Evolutionary conservation across 2,888 invertebrate species (phyloP), one percentile per base, ranked within the genome.

Genomic region (Caenorhabditis plicata): DNA sequence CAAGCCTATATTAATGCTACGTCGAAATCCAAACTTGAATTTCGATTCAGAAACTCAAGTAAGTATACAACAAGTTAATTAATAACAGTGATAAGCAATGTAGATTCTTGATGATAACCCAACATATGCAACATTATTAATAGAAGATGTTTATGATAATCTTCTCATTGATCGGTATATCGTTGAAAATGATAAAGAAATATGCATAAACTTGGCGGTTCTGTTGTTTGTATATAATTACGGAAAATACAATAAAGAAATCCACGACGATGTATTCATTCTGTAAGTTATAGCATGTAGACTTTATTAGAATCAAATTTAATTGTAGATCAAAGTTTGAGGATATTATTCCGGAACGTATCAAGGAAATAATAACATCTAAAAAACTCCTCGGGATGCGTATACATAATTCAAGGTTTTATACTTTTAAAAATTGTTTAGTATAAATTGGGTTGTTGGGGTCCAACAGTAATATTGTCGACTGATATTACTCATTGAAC

Each of bases 1-100:
- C 32, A 50, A 54, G 20, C 60, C 60, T 20, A 46, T 61, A 32
- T 23, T 61, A 39, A 54, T 61, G 46, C 27, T 61, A n/a, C 20
- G 54, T 27, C 29, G 60, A 11, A 61, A 42, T 42, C 54, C 44
- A n/a, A 43, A 39, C 43, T 26, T 57, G 38, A 57, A 42, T 2
- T 38, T 13, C 11, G 57, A 51, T 8, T 17, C 47, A 26, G 51
- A 57, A 19, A 40, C 44, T 22, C 43, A 53, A 26, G 53, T 47
- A 13, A 47, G 42, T 33, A 9, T 46, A 3, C 13, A 33, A 20
- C 11, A 35, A 23, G 25, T 7, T n/a, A n/a, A n/a, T n/a, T n/a
- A n/a, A n/a, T n/a, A n/a, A n/a, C n/a, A n/a, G n/a, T n/a, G n/a
- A n/a, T n/a, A n/a, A n/a, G n/a, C n/a, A n/a, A n/a, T 46, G n/a